phyloP scores from a whole-genome alignment of 1,140 invertebrate genomes.

The Sinella curviseta region DNA sequence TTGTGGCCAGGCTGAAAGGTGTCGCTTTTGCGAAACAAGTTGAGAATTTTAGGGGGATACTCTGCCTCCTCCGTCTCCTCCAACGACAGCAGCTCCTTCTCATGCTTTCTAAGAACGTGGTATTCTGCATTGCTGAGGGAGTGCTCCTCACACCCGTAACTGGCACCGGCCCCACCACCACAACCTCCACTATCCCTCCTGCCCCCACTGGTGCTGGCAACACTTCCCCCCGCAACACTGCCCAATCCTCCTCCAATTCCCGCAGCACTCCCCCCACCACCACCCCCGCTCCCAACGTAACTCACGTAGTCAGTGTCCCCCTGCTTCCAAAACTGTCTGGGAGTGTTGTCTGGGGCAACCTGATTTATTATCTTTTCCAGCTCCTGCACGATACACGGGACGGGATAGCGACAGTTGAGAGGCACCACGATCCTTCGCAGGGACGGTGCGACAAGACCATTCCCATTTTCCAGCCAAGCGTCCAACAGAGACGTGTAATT shows the following conservation, averaged over 20 bases:
- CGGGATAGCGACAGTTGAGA: constrained; percentile 31
- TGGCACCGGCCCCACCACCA: background rate
- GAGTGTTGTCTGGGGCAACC: constrained; percentile 30
- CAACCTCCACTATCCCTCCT: constrained; percentile 6
- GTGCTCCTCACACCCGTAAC: background rate
- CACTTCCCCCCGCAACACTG: constrained; percentile 50
- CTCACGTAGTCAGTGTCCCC: constrained; percentile 48
- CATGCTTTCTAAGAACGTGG: background rate
- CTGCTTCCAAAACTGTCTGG: constrained; percentile 45
- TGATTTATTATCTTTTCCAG: constrained; percentile 40
- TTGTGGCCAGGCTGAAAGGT: constrained; percentile 31
- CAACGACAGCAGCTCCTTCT: background rate
- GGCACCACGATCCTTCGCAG: constrained; percentile 34
- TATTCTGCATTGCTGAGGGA: background rate
- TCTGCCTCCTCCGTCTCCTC: constrained; percentile 8
- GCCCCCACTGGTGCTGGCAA: constrained; percentile 3
- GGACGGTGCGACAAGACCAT: constrained; percentile 61
- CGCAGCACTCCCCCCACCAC: background rate
- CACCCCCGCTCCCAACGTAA: constrained; percentile 13
- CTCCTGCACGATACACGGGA: constrained; percentile 41
- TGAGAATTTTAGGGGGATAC: constrained; percentile 4
- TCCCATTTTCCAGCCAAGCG: constrained; percentile 65
- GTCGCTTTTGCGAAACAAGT: constrained; percentile 22
- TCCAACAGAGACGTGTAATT: constrained; percentile 61
- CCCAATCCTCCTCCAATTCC: background rate